These are phyloP conservation scores for Nasonia longicornis DNA, from an alignment of 1,140 invertebrate genomes.

Conservation along the genomic window DNA sequence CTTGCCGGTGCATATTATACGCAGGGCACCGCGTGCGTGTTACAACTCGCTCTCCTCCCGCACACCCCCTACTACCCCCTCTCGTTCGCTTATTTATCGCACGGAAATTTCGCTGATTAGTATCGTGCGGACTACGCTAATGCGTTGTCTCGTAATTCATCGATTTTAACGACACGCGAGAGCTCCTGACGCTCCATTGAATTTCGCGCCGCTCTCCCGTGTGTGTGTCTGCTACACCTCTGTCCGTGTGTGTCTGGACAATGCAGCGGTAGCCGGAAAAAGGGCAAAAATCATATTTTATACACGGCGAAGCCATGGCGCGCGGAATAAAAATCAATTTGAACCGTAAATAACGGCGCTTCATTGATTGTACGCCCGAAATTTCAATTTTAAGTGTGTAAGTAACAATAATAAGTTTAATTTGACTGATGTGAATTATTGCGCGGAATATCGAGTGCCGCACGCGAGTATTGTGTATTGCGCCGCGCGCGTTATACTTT, in stretches of 20 bases:
- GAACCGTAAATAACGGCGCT: constrained; percentile 21
- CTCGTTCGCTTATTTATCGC: constrained; percentile 62
- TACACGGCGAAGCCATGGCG: neutral
- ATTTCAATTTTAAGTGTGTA: constrained; percentile 38
- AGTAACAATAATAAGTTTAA: constrained; percentile 40
- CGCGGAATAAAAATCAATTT: constrained; percentile 41
- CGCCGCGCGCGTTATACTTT: neutral
- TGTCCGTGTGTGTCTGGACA: neutral
- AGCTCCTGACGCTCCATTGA: constrained; percentile 62
- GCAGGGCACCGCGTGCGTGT: constrained; percentile 25
- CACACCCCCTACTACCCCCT: neutral
- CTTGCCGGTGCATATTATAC: neutral
- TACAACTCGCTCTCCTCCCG: constrained; percentile 24
- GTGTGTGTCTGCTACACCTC: neutral
- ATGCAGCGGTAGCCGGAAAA: neutral
- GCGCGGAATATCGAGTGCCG: neutral
- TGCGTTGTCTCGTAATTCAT: constrained; percentile 69
- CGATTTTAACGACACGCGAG: constrained; percentile 63
- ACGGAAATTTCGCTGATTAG: constrained; percentile 68
- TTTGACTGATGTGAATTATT: constrained; percentile 37
- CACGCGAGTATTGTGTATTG: neutral
- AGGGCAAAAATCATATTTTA: constrained; percentile 37
- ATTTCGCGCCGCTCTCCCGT: constrained; percentile 54
- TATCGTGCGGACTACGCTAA: constrained; percentile 67
- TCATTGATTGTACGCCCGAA: constrained; percentile 26